These are phyloP conservation scores for Myotis davidii DNA, from an alignment of 2,113 vertebrate genomes.

Conservation along the genomic window DNA sequence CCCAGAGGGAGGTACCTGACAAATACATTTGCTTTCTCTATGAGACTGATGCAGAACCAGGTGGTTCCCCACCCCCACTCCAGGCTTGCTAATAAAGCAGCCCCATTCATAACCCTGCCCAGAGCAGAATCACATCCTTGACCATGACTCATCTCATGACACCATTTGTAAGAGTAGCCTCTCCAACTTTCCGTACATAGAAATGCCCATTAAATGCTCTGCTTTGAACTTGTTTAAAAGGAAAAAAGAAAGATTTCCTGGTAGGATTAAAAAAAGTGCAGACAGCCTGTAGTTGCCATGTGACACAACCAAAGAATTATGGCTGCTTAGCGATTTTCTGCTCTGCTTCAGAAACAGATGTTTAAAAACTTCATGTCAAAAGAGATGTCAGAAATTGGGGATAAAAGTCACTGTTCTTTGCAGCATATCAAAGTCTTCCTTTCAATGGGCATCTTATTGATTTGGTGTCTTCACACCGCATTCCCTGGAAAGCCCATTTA, in stretches of 20 bases:
- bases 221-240: constrained; percentile 71
- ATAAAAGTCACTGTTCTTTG: constrained; percentile 31
- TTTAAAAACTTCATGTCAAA: constrained; percentile 14
- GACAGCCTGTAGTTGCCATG: neutral
- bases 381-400: constrained; percentile 55
- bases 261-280: neutral
- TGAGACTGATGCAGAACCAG: neutral
- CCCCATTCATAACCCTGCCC: neutral
- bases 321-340: constrained; percentile 28
- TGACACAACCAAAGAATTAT: neutral
- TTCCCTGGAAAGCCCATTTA: neutral
- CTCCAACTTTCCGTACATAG: neutral
- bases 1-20: neutral
- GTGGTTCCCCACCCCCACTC: neutral
- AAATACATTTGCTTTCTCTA: neutral
- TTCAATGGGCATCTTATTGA: neutral
- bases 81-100: neutral
- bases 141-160: constrained; percentile 8
- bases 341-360: constrained; percentile 39
- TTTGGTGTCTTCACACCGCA: neutral
- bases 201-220: constrained; percentile 47
- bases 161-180: constrained; percentile 39
- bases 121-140: neutral
- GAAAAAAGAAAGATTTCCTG: constrained; percentile 32
- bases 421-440: constrained; percentile 38